Conservation (phyloP, 1,140 invertebrate genomes). For the Cydia splendana region DNA sequence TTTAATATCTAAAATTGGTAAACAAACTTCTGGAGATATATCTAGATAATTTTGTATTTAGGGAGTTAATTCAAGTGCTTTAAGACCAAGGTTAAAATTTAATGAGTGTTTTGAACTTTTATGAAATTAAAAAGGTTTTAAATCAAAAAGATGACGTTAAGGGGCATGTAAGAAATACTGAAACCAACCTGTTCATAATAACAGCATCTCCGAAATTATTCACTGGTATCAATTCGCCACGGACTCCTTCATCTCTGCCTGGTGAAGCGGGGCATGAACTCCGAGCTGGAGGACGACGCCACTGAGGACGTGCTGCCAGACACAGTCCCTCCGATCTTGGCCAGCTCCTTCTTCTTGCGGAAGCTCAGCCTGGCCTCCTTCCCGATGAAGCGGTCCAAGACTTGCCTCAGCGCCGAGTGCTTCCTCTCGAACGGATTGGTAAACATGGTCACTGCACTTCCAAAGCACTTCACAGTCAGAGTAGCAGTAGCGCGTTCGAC, state of each 20-base stretch:
- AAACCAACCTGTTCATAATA: constrained; percentile 56
- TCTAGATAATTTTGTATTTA: too few species aligned
- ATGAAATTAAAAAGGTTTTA: too few species aligned
- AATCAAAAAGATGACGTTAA: too few species aligned
- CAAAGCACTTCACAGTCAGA: constrained; percentile 13
- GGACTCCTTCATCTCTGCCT: constrained; percentile 61
- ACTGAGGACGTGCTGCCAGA: constrained; percentile 56
- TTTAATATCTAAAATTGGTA: too few species aligned
- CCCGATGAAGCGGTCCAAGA: constrained; percentile 64
- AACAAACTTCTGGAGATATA: too few species aligned
- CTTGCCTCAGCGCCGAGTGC: constrained; percentile 69
- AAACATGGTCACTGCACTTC: constrained; percentile 51
- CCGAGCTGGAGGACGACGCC: constrained; percentile 42
- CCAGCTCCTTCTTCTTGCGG: constrained; percentile 54
- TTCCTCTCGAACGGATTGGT: constrained; percentile 75
- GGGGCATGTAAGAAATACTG: not conserved
- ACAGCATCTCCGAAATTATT: constrained; percentile 45
- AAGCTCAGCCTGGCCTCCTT: constrained; percentile 64
- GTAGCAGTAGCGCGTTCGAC: constrained; percentile 44
- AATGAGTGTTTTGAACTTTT: too few species aligned
- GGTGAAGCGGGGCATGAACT: constrained; percentile 50
- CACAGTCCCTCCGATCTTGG: constrained; percentile 46
- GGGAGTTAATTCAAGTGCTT: too few species aligned
- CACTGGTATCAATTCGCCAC: constrained; percentile 59
- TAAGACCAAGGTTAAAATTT: too few species aligned